These are phyloP conservation scores for Tetropium fuscum DNA, from an alignment of 2,888 invertebrate genomes.

Conservation along the genomic window DNA sequence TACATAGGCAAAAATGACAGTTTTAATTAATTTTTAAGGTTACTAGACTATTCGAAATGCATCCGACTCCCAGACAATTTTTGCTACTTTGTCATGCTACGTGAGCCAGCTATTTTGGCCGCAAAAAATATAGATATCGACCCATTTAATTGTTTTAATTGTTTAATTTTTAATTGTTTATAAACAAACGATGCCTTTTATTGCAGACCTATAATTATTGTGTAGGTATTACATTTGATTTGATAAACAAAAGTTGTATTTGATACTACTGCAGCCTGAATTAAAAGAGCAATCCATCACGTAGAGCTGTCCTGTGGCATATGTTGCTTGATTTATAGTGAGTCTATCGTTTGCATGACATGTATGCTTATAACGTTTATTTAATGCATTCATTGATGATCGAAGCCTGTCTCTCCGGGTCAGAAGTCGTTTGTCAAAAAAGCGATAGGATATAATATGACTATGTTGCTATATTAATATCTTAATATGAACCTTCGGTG, in stretches of 20 bases:
- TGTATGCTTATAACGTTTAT: conserved; percentile 36
- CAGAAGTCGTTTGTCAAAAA: conserved; percentile 37
- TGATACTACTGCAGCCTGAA: conserved; percentile 2
- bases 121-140: too few species aligned
- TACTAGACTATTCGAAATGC: too few species aligned
- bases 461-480: conserved; percentile 41
- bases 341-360: conserved; percentile 21
- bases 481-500: conserved; percentile 40
- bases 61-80: too few species aligned
- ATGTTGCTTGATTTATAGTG: conserved; percentile 37
- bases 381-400: conserved; percentile 42
- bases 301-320: conserved; percentile 29
- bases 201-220: too few species aligned
- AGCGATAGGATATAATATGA: conserved; percentile 11
- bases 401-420: conserved; percentile 32
- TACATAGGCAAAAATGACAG: too few species aligned
- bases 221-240: conserved; percentile 21
- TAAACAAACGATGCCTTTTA: too few species aligned
- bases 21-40: too few species aligned
- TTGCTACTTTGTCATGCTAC: too few species aligned
- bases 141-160: too few species aligned
- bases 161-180: too few species aligned
- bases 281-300: conserved; percentile 31
- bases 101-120: too few species aligned
- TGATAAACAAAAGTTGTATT: conserved; percentile 15